Evolutionary conservation across 2,888 invertebrate species (phyloP), one percentile per base, ranked within the genome.

Genomic region (Xestobium rufovillosum): DNA sequence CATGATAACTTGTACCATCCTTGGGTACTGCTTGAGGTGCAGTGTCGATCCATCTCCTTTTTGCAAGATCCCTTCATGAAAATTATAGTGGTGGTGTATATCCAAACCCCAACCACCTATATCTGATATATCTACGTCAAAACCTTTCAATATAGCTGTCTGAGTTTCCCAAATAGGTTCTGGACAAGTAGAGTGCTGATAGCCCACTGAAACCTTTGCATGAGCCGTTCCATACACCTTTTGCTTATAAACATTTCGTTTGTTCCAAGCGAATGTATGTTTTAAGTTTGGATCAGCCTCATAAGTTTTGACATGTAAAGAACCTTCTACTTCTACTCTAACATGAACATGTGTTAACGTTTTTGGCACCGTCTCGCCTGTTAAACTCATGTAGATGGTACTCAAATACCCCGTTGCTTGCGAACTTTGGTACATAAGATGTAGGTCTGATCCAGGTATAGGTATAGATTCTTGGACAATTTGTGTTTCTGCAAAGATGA

Each of bases 81-180:
- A 94, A 65, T 98, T 97, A 67, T 96, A 96, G 64, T 94, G 91
- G 66, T 99, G 97, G 67, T 97, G 96, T 45, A 96, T 90, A 62
- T 97, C 90, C 36, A 99, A 70, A 33, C 96, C 94, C 96, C 96
- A 98, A 30, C 94, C 94, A 1, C 96, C 96, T 36, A 96, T 87
- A 61, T 95, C 94, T 0, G 96, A 92, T 46, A 95, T 94, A 56
- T 90, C 90, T 32, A 96, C 90, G 64, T 95, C 95, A 66, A 91
- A 94, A 13, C 96, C 96, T 64, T 91, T 88, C 52, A 98, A 68
- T 23, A 87, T 88, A 2, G 92, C 89, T 0, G 92, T 91, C 65
- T 92, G 89, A 2, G 89, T 88, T 52, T 91, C 90, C 97, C 97
- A 98, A 23, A 96, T 85, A 9, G 92, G 79, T 40, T 83, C 75